phyloP scores from a whole-genome alignment of 2,113 vertebrate genomes.

The Clupea harengus region DNA sequence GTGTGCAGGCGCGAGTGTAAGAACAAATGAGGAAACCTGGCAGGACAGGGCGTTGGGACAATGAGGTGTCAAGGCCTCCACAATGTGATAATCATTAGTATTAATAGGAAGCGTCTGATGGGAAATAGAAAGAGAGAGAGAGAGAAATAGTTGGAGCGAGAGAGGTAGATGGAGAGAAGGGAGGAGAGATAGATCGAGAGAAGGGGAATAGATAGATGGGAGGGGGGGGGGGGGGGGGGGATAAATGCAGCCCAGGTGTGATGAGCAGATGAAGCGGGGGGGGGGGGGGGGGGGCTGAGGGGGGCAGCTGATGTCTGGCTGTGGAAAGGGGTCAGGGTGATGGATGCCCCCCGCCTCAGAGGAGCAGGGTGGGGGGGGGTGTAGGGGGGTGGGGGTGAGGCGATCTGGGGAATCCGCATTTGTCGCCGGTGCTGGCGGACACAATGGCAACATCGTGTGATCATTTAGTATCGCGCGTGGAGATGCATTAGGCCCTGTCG shows the following conservation, averaged over 20 bases:
- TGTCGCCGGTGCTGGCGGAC: constrained; percentile 13
- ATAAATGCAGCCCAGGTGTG: neutral
- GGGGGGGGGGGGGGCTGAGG: neutral
- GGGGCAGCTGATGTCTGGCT: neutral
- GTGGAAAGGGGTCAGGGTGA: constrained; percentile 49
- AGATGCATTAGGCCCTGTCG: constrained; percentile 12
- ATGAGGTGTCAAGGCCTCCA: constrained; percentile 49
- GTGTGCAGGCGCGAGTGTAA: neutral
- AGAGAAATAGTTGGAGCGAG: too few relatives aligned
- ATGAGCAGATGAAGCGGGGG: constrained; percentile 48
- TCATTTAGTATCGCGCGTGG: constrained; percentile 30
- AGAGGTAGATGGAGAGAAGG: neutral
- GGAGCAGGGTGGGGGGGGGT: constrained; percentile 24
- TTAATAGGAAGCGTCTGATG: constrained; percentile 30
- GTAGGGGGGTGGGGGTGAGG: neutral
- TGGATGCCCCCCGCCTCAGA: constrained; percentile 37
- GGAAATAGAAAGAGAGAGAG: constrained; percentile 29
- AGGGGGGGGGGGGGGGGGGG: neutral
- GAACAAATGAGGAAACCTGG: constrained; percentile 22
- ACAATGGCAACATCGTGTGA: constrained; percentile 45
- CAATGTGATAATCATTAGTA: constrained; percentile 55
- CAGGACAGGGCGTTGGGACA: constrained; percentile 45
- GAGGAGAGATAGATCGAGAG: constrained; percentile 35
- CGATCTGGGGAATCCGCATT: constrained; percentile 27
- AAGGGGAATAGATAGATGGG: constrained; percentile 2